Conservation (phyloP, 2,797 vertebrate genomes). For the Euphonia xanthogaster region DNA sequence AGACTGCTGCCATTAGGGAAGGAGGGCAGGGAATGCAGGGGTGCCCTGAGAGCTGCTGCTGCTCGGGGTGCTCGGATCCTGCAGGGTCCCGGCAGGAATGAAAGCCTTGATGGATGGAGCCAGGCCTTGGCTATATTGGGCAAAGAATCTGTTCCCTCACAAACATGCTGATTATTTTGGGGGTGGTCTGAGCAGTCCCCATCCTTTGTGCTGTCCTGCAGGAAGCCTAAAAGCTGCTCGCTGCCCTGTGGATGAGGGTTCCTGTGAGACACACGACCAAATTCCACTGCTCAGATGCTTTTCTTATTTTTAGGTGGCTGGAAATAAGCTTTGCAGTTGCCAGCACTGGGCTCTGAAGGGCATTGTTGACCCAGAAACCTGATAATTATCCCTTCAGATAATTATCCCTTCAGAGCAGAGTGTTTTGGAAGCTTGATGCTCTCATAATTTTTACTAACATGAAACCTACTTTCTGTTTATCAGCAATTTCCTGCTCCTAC, state of each 20-base stretch:
- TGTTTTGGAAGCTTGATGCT: neutral
- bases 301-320: constrained; percentile 44
- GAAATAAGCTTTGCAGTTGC: constrained; percentile 38
- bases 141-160: constrained; percentile 24
- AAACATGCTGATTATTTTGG: constrained; percentile 27
- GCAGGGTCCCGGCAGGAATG: neutral
- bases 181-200: neutral
- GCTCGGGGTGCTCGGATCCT: neutral
- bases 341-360: neutral
- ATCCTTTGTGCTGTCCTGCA: neutral
- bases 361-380: neutral
- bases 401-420: neutral
- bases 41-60: neutral
- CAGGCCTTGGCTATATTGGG: constrained; percentile 31
- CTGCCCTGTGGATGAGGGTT: neutral
- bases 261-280: neutral
- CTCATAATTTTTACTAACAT: neutral
- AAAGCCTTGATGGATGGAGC: constrained; percentile 19
- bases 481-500: neutral
- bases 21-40: neutral
- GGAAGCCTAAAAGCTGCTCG: neutral
- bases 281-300: constrained; percentile 7
- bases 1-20: neutral
- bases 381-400: neutral
- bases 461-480: neutral